A percentile compares a stretch with the other conserved stretches of the same genome.
These are phyloP conservation scores for Phalacrocorax aristotelis DNA, from an alignment of 2,113 vertebrate genomes.

Conservation along the genomic window DNA sequence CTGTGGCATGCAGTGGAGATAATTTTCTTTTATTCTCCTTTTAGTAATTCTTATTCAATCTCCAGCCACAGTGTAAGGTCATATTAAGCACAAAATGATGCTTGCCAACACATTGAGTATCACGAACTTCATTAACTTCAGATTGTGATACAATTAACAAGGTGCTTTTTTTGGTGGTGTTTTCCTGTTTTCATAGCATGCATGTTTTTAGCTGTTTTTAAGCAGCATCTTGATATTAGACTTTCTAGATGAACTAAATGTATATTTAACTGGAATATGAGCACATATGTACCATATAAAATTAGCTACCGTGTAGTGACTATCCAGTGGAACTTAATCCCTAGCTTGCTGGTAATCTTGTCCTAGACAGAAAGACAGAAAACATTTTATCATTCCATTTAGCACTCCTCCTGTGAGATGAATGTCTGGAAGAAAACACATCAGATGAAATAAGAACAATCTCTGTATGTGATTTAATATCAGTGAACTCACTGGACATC, in stretches of 20 bases:
- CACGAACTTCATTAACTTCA: neutral
- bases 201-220: neutral
- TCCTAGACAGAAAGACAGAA: neutral
- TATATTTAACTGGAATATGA: neutral
- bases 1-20: neutral
- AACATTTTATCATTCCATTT: neutral
- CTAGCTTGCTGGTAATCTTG: neutral
- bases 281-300: neutral
- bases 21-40: neutral
- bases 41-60: neutral
- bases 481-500: neutral
- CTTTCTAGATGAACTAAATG: neutral
- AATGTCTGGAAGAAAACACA: neutral
- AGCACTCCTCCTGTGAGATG: neutral
- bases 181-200: neutral
- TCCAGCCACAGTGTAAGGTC: neutral
- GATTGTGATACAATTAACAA: neutral
- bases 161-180: neutral
- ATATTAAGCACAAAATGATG: neutral
- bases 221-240: neutral
- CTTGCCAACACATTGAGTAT: neutral
- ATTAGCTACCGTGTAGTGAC: neutral
- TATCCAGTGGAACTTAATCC: neutral
- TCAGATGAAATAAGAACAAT: slow-evolving; percentile 8
- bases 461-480: neutral